Conservation (phyloP, 2,888 invertebrate genomes). For the Patella ulyssiponensis region DNA sequence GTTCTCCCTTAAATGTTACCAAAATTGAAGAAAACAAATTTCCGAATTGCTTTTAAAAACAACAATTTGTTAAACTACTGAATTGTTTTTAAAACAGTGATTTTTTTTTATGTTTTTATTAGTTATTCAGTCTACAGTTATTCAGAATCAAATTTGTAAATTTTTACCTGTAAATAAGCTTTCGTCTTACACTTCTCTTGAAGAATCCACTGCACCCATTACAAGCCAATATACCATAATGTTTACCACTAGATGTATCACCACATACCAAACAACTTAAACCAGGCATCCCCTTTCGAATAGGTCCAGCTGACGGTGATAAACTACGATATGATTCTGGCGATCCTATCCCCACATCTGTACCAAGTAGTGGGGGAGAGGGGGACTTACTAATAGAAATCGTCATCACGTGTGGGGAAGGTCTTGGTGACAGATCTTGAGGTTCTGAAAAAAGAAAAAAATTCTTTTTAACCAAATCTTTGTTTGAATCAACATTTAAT, state of each 20-base stretch:
- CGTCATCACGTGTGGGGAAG: constrained; percentile 20
- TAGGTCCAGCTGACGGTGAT: constrained; percentile 41
- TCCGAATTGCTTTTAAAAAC: too few relatives aligned
- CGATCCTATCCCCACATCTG: constrained; percentile 41
- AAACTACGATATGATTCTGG: constrained; percentile 36
- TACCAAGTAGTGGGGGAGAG: constrained; percentile 21
- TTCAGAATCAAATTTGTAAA: too few relatives aligned
- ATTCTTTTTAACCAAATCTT: neutral
- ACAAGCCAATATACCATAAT: constrained; percentile 97
- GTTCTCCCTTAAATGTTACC: too few relatives aligned
- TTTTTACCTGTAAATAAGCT: constrained; percentile 93
- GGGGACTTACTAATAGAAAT: constrained; percentile 17
- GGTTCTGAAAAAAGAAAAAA: constrained; percentile 12
- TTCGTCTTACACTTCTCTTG: constrained; percentile 94
- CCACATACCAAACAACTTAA: constrained; percentile 94
- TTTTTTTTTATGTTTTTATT: too few relatives aligned
- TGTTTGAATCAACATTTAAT: too few relatives aligned
- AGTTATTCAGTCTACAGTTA: too few relatives aligned
- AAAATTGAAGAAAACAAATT: too few relatives aligned
- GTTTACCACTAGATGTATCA: constrained; percentile 96
- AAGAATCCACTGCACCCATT: constrained; percentile 99
- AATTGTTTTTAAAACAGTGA: too few relatives aligned
- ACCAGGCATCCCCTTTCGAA: constrained; percentile 76
- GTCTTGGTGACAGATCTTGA: constrained; percentile 20
- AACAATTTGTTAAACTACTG: too few relatives aligned